phyloP scores from a whole-genome alignment of 2,797 vertebrate species.

The Columba guinea region DNA sequence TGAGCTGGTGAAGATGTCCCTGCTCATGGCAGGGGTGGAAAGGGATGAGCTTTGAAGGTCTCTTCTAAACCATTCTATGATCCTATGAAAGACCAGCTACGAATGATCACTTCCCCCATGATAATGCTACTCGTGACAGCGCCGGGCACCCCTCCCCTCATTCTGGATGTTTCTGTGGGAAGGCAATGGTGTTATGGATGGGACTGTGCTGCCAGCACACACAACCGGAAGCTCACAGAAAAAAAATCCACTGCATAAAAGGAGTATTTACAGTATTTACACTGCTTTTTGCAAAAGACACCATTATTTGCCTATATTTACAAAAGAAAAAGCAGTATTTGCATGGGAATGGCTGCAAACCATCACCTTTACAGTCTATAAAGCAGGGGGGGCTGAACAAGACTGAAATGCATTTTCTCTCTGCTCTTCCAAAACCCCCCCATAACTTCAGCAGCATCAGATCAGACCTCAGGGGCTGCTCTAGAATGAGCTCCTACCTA shows the following conservation, averaged over 20 bases:
- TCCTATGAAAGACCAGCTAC: not conserved
- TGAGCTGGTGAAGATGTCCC: no score
- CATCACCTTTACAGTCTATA: not conserved
- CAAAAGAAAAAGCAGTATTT: not conserved
- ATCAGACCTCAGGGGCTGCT: not conserved
- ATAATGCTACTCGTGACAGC: fast-evolving
- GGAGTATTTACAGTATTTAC: not conserved
- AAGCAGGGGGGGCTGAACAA: not conserved
- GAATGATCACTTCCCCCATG: fast-evolving
- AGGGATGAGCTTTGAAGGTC: no score
- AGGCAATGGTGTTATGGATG: fast-evolving
- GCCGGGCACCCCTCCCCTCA: not conserved
- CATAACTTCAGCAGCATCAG: not conserved
- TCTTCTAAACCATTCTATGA: no score
- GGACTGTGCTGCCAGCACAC: not conserved
- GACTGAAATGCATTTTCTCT: fast-evolving
- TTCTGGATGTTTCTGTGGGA: not conserved
- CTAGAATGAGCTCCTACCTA: not conserved
- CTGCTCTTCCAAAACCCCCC: fast-evolving
- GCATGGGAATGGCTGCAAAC: not conserved
- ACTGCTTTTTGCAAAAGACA: not conserved
- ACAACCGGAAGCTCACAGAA: not conserved
- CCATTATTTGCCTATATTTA: not conserved
- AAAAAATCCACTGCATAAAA: not conserved
- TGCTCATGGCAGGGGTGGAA: no score